A percentile compares a stretch with the other conserved stretches of the same genome.
phyloP scores from a whole-genome alignment of 2,113 vertebrate species.

The Tachycineta bicolor region DNA sequence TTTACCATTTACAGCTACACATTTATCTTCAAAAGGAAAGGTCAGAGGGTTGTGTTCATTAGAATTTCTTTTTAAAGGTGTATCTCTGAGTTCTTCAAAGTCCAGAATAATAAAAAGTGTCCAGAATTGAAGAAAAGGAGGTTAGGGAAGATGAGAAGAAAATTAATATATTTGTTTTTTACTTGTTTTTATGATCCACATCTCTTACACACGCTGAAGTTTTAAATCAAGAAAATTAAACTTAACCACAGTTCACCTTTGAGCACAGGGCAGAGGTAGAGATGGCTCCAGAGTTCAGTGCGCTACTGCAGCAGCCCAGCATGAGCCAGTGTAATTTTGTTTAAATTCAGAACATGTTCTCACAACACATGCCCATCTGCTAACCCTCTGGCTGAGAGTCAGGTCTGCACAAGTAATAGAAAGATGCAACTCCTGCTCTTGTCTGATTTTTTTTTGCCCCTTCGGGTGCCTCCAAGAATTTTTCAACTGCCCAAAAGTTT shows the following conservation, averaged over 20 bases:
- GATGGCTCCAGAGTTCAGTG: slow-evolving; percentile 40
- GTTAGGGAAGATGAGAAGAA: background rate
- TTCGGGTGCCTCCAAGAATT: background rate
- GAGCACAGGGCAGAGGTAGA: background rate
- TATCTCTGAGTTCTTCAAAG: background rate
- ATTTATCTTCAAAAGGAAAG: background rate
- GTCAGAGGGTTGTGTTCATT: background rate
- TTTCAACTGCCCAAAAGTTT: background rate
- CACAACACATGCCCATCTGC: background rate
- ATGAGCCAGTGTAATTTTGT: background rate
- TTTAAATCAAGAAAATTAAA: slow-evolving; percentile 49
- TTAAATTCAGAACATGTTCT: background rate
- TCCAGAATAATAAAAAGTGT: background rate
- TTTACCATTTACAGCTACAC: background rate
- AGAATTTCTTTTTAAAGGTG: background rate
- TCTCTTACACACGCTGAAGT: background rate
- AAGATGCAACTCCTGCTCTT: background rate
- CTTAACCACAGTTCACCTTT: background rate
- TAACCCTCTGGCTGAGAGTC: background rate
- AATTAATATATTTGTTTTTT: background rate
- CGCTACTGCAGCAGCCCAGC: slow-evolving; percentile 3
- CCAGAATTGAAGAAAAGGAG: background rate
- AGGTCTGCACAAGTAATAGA: background rate
- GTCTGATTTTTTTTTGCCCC: background rate
- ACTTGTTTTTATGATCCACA: background rate